Conservation (phyloP, 2,113 vertebrate genomes). For the Donacobius atricapilla region DNA sequence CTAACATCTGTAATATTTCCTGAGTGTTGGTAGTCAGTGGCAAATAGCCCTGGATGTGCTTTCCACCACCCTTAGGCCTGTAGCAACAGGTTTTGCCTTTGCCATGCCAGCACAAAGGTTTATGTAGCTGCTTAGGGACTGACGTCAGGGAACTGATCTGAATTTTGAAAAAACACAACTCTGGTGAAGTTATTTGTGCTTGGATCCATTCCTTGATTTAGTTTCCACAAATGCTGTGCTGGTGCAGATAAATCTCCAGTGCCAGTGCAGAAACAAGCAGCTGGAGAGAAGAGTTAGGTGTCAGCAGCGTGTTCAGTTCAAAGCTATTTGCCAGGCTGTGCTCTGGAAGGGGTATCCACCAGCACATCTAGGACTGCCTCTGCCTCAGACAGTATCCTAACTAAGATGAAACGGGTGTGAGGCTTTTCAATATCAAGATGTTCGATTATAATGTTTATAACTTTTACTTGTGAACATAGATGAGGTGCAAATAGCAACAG, state of each 20-base stretch:
- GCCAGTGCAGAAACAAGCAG: not conserved
- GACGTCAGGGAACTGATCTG: not conserved
- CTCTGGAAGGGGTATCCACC: not conserved
- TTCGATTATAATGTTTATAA: not conserved
- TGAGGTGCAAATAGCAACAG: not conserved
- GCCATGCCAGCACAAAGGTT: not conserved
- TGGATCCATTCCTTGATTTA: fast-evolving
- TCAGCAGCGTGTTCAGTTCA: fast-evolving
- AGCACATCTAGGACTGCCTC: not conserved
- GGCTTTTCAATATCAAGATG: not conserved
- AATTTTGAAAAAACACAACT: not conserved
- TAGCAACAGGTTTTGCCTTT: not conserved
- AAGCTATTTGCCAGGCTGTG: not conserved
- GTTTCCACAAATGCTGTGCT: not conserved
- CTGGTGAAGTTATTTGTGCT: not conserved
- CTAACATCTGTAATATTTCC: not conserved
- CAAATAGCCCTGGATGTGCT: not conserved
- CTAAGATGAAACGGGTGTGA: not conserved
- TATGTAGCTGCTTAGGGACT: not conserved
- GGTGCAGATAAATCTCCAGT: not conserved
- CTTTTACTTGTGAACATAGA: not conserved
- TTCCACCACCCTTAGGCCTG: not conserved
- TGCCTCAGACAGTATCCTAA: not conserved
- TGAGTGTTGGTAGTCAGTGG: not conserved
- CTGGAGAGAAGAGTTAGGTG: not conserved